Conservation (phyloP, 2,797 vertebrate genomes). For the Gymnothorax reevesii region DNA sequence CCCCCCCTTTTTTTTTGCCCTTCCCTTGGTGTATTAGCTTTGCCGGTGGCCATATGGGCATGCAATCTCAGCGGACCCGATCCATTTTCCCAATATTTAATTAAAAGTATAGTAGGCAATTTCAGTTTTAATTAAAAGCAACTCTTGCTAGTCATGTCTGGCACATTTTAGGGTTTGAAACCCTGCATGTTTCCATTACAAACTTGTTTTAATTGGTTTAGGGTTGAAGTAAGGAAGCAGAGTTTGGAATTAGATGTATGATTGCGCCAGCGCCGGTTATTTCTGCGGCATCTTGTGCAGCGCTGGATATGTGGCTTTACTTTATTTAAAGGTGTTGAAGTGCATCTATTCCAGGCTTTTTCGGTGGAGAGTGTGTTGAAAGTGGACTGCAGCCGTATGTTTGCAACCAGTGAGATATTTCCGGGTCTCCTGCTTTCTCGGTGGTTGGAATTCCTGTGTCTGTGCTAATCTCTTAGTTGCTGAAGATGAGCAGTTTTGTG, state of each 20-base stretch:
- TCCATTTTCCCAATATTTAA: conserved; percentile 35
- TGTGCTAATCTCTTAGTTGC: background rate
- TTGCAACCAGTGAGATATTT: conserved; percentile 14
- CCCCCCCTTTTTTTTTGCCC: conserved; percentile 7
- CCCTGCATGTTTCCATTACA: conserved; percentile 21
- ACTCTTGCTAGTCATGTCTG: conserved; percentile 25
- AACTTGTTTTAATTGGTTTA: conserved; percentile 34
- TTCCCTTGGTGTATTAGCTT: background rate
- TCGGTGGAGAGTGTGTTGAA: background rate
- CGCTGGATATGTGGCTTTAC: background rate
- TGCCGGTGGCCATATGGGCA: conserved; percentile 33
- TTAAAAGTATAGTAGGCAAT: conserved; percentile 37
- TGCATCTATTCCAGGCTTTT: conserved; percentile 16
- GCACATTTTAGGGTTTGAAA: conserved; percentile 34
- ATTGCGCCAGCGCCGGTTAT: conserved; percentile 12
- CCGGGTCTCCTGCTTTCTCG: conserved; percentile 7
- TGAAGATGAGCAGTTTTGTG: conserved; percentile 5
- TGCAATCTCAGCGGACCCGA: conserved; percentile 21
- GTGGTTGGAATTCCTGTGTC: conserved; percentile 7
- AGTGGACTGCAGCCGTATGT: conserved; percentile 7
- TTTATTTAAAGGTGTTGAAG: conserved; percentile 15
- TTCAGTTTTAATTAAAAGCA: conserved; percentile 41
- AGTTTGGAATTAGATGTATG: conserved; percentile 24
- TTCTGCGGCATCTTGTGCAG: conserved; percentile 1
- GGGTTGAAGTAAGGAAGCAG: conserved; percentile 11